A percentile compares a stretch with the other conserved stretches of the same genome.
Evolutionary conservation across 2,888 invertebrate genomes (phyloP).

Genomic region (Shargacucullia verbasci): DNA sequence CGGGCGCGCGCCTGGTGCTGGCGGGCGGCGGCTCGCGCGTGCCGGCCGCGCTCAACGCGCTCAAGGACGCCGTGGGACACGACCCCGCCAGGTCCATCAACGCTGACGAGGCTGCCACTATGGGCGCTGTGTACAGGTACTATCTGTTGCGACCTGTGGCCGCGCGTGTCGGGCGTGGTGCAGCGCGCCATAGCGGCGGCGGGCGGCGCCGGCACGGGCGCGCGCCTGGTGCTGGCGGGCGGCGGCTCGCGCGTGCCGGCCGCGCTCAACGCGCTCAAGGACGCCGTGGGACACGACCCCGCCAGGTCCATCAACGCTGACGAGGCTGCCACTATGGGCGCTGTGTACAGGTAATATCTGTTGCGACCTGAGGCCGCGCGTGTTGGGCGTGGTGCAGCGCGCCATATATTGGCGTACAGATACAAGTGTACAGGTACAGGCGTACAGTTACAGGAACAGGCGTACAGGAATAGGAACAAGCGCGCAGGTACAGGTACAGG

Average conservation of each 20-base stretch:
- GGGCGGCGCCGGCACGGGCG: conserved; percentile 91
- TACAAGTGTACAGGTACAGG: too few relatives aligned
- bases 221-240: conserved; percentile 95
- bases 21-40: conserved; percentile 93
- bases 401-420: too few relatives aligned
- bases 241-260: conserved; percentile 93
- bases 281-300: conserved; percentile 92
- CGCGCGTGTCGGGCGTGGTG: conserved; percentile 92
- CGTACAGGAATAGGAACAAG: too few relatives aligned
- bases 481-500: too few relatives aligned
- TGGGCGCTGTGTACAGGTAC: conserved; percentile 98
- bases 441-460: too few relatives aligned
- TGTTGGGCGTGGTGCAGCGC: too few relatives aligned
- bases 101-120: conserved; percentile 98
- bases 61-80: conserved; percentile 90
- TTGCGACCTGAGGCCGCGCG: too few relatives aligned
- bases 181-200: conserved; percentile 96
- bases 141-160: conserved; percentile 90
- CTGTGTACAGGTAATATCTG: conserved; percentile 94
- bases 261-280: conserved; percentile 92
- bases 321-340: conserved; percentile 98
- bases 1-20: conserved; percentile 93
- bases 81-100: conserved; percentile 95
- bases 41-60: conserved; percentile 93
- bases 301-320: conserved; percentile 97